Conservation (phyloP, 1,140 invertebrate species). For the Dinoponera quadriceps region DNA sequence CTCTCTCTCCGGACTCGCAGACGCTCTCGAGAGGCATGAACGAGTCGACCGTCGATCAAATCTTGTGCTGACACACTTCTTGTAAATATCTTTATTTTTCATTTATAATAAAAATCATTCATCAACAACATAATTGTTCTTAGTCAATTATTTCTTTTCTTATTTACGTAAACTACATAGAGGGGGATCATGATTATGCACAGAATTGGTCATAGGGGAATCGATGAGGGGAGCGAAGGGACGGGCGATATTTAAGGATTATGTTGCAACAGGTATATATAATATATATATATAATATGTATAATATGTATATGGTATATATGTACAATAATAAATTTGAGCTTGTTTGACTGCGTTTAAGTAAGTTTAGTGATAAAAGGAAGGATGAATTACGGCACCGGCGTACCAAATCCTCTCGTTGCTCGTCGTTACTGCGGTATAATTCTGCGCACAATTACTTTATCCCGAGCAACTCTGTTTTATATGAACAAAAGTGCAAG, state of each 20-base stretch:
- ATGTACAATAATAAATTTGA: slow-evolving; percentile 86
- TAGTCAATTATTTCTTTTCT: slow-evolving; percentile 84
- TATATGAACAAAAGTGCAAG: slow-evolving; percentile 64
- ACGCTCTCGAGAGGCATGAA: slow-evolving; percentile 50
- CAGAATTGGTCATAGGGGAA: slow-evolving; percentile 83
- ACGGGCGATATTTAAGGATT: slow-evolving; percentile 80
- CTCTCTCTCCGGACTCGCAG: slow-evolving; percentile 42
- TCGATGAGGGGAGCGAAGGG: slow-evolving; percentile 73
- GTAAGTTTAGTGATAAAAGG: slow-evolving; percentile 81
- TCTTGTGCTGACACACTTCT: slow-evolving; percentile 78
- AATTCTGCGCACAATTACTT: slow-evolving; percentile 58
- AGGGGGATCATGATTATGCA: slow-evolving; percentile 85
- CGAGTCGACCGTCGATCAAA: slow-evolving; percentile 68
- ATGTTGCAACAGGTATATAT: slow-evolving; percentile 77
- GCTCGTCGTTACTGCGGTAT: slow-evolving; percentile 38
- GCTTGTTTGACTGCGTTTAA: slow-evolving; percentile 83
- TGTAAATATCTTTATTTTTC: slow-evolving; percentile 87
- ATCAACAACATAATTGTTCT: slow-evolving; percentile 86
- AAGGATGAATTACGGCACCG: slow-evolving; percentile 78
- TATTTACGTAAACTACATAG: slow-evolving; percentile 81
- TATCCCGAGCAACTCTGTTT: slow-evolving; percentile 48
- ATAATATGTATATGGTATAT: slow-evolving; percentile 83
- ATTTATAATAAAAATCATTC: slow-evolving; percentile 87
- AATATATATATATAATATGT: slow-evolving; percentile 78
- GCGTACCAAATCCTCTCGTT: slow-evolving; percentile 50